Evolutionary conservation across 2,797 vertebrate genomes (phyloP), one percentile per base, ranked within the genome.

Genomic region (Amblyraja radiata): DNA sequence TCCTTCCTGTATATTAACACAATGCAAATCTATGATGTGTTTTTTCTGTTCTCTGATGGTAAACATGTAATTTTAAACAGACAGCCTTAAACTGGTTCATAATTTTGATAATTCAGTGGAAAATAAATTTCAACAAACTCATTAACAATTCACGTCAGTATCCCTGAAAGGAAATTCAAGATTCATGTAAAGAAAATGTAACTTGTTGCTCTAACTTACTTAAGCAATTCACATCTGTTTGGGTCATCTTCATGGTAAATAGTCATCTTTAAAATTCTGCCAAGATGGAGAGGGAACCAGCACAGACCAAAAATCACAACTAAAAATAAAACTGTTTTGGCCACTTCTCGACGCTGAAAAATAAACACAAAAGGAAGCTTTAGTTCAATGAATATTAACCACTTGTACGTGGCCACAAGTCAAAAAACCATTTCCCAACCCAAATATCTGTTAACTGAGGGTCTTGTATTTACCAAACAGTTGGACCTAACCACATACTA

Each of bases 231-330:
- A 95, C 99, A 99, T 93, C 98, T 97, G 58, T 93, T 94, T 6
- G 93, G 94, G 76, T 98, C 97, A 2, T 54, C 65, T 93, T 95
- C 94, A 18, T 94, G 65, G 91, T 98, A 98, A 36, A 97, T 94
- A 36, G 95, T 96, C 95, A 96, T 97, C 96, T 98, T 99, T 93
- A 99, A 95, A 94, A 99, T 97, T 94, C 98, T 96, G 94, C 98
- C 98, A 93, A 99, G 96, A 94, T 99, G 99, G 93, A 99, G 96
- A 58, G 99, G 99, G 94, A 99, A 98, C 99, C 99, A 99, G 96
- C 99, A 99, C 46, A 99, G 97, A 88, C 98, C 98, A 95, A 99
- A 99, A 95, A 99, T 98, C 92, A 99, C 97, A 3, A 99, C 99
- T 68, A 99, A 96, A 94, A 98, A 99, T 97, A 99, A 99, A 93